Evolutionary conservation across 2,888 invertebrate species (phyloP).

Genomic region (Papilio gigon): DNA sequence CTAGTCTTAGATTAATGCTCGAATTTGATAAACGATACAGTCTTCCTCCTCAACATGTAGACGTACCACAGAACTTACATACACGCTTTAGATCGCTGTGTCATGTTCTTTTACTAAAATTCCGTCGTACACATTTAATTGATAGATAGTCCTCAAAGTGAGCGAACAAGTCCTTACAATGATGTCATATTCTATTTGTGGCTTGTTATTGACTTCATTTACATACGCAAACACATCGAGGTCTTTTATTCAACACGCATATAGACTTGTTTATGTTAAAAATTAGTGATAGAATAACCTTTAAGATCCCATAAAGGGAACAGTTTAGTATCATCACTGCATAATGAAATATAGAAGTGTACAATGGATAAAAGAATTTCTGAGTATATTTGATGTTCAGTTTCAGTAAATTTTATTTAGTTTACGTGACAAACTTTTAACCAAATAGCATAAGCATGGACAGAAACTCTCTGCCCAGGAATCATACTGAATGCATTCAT

Average conservation of each 20-base stretch:
- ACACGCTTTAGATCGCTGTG: constrained; percentile 41
- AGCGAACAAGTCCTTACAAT: constrained; percentile 65
- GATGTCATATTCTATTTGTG: constrained; percentile 76
- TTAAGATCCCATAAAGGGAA: not conserved
- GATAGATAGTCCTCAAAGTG: constrained; percentile 53
- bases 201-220: constrained; percentile 62
- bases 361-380: not conserved
- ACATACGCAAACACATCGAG: constrained; percentile 63
- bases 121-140: constrained; percentile 33
- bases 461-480: not conserved
- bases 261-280: not conserved
- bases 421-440: not conserved
- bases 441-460: not conserved
- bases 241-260: constrained; percentile 59
- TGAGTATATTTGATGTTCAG: not conserved
- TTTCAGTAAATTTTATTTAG: not conserved
- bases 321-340: not conserved
- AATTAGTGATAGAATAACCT: not conserved
- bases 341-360: not conserved
- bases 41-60: constrained; percentile 47
- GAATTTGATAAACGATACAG: constrained; percentile 69
- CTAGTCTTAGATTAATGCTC: constrained; percentile 78
- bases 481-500: constrained; percentile 53
- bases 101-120: constrained; percentile 11
- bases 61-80: constrained; percentile 48